Conservation (phyloP, 2,113 vertebrate species). For the Zosterops japonicus region DNA sequence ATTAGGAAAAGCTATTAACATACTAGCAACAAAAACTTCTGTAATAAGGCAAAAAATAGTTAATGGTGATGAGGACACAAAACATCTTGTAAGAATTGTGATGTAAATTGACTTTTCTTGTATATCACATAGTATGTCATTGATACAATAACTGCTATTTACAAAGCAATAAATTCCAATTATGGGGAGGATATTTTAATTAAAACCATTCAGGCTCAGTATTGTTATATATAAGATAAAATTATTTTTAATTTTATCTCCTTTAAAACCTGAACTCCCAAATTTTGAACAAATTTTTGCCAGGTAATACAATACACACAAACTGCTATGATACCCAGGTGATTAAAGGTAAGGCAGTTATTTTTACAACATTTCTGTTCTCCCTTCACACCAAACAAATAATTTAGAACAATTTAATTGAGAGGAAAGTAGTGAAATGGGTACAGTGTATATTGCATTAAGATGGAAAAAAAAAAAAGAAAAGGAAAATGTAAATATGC, state of each 20-base stretch:
- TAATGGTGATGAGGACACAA: neutral
- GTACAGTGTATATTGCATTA: neutral
- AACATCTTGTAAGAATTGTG: neutral
- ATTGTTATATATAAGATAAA: neutral
- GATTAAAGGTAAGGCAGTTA: neutral
- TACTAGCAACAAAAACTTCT: neutral
- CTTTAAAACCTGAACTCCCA: neutral
- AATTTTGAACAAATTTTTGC: neutral
- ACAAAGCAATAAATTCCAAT: neutral
- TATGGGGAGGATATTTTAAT: neutral
- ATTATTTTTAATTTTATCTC: neutral
- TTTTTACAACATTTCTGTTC: neutral
- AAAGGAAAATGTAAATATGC: neutral
- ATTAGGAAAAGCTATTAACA: neutral
- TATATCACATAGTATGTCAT: neutral
- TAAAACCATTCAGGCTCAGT: neutral
- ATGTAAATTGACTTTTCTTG: neutral
- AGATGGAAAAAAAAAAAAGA: neutral
- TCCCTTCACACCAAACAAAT: neutral
- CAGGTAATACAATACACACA: neutral
- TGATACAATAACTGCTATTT: neutral
- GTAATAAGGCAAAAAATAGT: neutral
- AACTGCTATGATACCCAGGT: neutral
- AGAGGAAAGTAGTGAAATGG: neutral
- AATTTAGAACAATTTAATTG: neutral